These are phyloP conservation scores for Alsophila aescularia DNA, from an alignment of 2,888 invertebrate species.

Conservation along the genomic window DNA sequence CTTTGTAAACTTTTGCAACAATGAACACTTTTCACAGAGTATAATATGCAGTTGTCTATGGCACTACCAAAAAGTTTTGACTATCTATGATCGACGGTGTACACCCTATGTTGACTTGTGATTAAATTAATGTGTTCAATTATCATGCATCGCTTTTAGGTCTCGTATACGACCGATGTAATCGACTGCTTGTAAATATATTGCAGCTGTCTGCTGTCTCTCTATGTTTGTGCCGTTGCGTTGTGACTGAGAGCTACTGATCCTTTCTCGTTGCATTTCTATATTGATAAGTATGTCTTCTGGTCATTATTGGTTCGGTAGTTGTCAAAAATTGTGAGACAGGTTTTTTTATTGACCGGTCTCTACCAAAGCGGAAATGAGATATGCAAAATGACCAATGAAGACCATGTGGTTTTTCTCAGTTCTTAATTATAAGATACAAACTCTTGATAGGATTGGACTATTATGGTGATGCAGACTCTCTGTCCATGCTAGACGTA, in stretches of 20 bases:
- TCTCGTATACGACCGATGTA: conserved; percentile 27
- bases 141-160: conserved; percentile 29
- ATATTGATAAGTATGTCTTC: conserved; percentile 21
- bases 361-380: background rate
- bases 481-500: too few species aligned
- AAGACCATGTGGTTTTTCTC: background rate
- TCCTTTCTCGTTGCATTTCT: conserved; percentile 25
- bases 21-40: too few species aligned
- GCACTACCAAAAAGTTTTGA: background rate
- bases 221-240: conserved; percentile 25
- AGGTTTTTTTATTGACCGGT: background rate
- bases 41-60: too few species aligned
- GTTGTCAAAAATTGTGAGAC: conserved; percentile 15
- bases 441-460: too few species aligned
- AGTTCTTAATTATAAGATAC: background rate
- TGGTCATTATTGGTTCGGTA: conserved; percentile 25
- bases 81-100: conserved; percentile 3
- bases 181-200: conserved; percentile 38
- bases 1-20: too few species aligned
- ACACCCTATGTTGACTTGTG: conserved; percentile 24
- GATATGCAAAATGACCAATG: background rate
- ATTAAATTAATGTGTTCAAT: conserved; percentile 36
- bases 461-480: too few species aligned
- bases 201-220: conserved; percentile 27
- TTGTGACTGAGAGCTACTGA: conserved; percentile 25